These are phyloP conservation scores for Latrodectus hesperus DNA, from an alignment of 2,888 invertebrate genomes.

Conservation along the genomic window DNA sequence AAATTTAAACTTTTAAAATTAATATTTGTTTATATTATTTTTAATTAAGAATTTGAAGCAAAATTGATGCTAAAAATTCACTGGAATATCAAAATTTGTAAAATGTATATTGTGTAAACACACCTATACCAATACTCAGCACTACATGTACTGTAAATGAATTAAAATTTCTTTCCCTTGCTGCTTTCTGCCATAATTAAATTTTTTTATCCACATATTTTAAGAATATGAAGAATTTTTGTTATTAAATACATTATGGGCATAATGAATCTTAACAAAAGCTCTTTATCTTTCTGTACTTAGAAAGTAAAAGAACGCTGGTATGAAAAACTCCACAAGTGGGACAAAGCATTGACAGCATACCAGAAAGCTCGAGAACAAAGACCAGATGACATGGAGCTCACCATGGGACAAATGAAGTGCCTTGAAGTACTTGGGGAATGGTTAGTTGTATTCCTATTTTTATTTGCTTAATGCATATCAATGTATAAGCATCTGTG, in stretches of 20 bases:
- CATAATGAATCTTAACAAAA: no score
- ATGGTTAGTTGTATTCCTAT: slow-evolving; percentile 80
- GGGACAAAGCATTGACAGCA: slow-evolving; percentile 94
- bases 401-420: slow-evolving; percentile 93
- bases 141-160: no score
- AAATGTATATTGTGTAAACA: no score
- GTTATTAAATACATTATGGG: no score
- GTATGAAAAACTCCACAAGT: slow-evolving; percentile 99
- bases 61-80: no score
- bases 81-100: no score
- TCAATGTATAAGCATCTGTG: not conserved
- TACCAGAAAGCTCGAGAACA: slow-evolving; percentile 79
- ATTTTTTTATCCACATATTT: not conserved
- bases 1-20: no score
- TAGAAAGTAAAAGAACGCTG: slow-evolving; percentile 86
- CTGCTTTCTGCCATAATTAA: not conserved
- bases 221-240: not conserved
- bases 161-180: no score
- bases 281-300: not conserved
- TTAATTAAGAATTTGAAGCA: no score
- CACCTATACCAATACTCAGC: no score
- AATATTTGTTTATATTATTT: no score
- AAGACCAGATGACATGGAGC: slow-evolving; percentile 82
- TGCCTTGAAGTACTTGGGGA: slow-evolving; percentile 97
- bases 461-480: not conserved